Base-by-base conservation (phyloP, 2,113 vertebrate species). In the Charadrius vociferus region DNA sequence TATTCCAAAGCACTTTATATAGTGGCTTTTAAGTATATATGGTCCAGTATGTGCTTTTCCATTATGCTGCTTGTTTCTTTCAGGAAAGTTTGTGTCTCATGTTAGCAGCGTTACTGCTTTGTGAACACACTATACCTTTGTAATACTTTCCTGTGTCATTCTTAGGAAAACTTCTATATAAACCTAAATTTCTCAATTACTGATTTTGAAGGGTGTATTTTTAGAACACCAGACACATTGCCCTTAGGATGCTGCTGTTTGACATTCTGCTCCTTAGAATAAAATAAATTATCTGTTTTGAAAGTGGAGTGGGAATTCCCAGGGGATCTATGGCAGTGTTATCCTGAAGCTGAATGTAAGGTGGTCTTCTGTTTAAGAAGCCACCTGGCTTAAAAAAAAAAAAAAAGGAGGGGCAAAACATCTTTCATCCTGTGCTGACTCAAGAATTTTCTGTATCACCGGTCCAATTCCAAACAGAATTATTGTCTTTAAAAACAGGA, bases 401-500 rank as follows among this genome's bases (percentile, higher is more conserved):
- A 12, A 43, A 14, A 13, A 13, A 24, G 1, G 4, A 10, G 24
- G 1, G 8, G 7, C 11, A 81, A 55, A 68, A 10, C 3, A 24
- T 47, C 68, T 88, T 66, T 11, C 5, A n/a, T 47, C 4, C 2
- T 45, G 34, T 68, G 53, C 53, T 50, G 3, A 2, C 41, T 39
- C n/a, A 2, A 41, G 39, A 41, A 26, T 23, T 87, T 72, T 82
- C 32, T 49, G 20, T 27, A 30, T 81, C 26, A 18, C 32, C 10
- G 47, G 36, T 75, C 43, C 9, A 11, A 5, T 78, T 84, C 36
- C 19, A 17, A 78, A 47, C 6, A 66, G 9, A 55, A 56, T 83
- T 23, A 37, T 9, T 86, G 58, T 37, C 52, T 50, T 72, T n/a
- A 56, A 39, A 77, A 78, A 22, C 10, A 55, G 8, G 2, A 7